Base-by-base conservation (phyloP, 2,888 invertebrate genomes). In the Caradrina clavipalpis region DNA sequence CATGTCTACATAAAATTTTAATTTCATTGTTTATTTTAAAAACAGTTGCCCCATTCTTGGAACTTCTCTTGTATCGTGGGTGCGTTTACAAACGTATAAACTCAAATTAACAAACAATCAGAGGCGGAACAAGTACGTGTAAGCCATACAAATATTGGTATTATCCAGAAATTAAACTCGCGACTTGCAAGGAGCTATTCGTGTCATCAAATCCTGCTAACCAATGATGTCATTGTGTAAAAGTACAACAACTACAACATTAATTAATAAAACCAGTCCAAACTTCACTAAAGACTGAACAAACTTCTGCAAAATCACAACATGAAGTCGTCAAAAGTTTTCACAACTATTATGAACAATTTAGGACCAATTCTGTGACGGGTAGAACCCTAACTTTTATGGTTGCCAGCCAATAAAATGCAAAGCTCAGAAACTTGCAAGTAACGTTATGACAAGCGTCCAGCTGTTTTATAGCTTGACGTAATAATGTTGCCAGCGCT, bases 351-450 rank as follows among this genome's bases (percentile, higher is more conserved):
- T 45, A 62, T 59, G 39, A 58, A 60, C 49, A 70, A 56, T 77
- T 80, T 69, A 71, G 58, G n/a, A 59, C 45, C 39, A 31, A 59
- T 71, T 70, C 13, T 11, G 19, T 54, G 47, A 71, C 56, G 66
- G 58, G 55, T 35, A 55, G 13, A 67, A 67, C 66, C 58, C 59
- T 72, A 68, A 64, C 55, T 60, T 81, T 81, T 73, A 73, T 51
- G 51, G 67, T 57, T 61, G 58, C 58, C 57, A 59, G 69, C 72
- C 76, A 83, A 86, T 89, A 87, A 88, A 88, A 85, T 84, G 87
- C 86, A 87, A 87, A 83, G 82, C 81, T 73, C 61, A 77, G 78
- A 72, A 73, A 56, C 76, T 86, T 88, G 87, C 88, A 84, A 86
- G 82, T 82, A 87, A 85, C 81, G 79, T 81, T 84, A 82, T 75